Evolutionary conservation across 2,888 invertebrate species (phyloP).

Genomic region (Pediacus dermestoides): DNA sequence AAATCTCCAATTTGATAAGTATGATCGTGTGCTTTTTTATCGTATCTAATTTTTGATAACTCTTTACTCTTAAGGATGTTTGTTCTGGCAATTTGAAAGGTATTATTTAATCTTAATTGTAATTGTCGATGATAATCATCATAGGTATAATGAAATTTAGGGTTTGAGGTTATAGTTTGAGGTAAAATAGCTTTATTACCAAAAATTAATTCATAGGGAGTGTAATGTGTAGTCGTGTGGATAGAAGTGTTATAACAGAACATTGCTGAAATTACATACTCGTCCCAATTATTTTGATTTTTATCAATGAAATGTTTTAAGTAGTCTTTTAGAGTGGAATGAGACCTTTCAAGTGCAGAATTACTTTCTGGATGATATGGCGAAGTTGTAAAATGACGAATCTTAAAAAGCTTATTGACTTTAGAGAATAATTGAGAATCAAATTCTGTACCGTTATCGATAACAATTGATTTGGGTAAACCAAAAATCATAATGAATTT

Average conservation of each 20-base stretch:
- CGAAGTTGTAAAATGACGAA: background rate
- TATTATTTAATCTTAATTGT: conserved; percentile 2
- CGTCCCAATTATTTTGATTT: conserved; percentile 37
- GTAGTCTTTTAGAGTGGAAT: conserved; percentile 35
- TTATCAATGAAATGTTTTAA: conserved; percentile 34
- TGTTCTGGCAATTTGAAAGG: conserved; percentile 3
- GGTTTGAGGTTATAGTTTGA: conserved; percentile 6
- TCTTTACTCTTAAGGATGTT: background rate
- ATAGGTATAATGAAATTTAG: conserved; percentile 2
- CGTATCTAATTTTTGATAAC: conserved; percentile 1
- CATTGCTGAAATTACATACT: conserved; percentile 32
- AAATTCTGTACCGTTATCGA: conserved; percentile 35
- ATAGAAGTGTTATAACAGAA: conserved; percentile 33
- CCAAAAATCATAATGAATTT: conserved; percentile 31
- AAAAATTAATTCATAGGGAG: conserved; percentile 35
- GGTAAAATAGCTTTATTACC: conserved; percentile 26
- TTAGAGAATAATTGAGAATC: conserved; percentile 31
- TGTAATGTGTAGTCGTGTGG: conserved; percentile 31
- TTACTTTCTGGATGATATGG: conserved; percentile 33
- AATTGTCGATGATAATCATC: background rate
- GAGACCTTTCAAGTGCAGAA: conserved; percentile 32
- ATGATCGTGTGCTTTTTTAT: background rate
- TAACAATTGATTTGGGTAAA: conserved; percentile 31
- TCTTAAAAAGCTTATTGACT: conserved; percentile 24
- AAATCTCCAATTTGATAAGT: conserved; percentile 3